Evolutionary conservation across 2,888 invertebrate genomes (phyloP).

Genomic region (Deladenus siricidicola): DNA sequence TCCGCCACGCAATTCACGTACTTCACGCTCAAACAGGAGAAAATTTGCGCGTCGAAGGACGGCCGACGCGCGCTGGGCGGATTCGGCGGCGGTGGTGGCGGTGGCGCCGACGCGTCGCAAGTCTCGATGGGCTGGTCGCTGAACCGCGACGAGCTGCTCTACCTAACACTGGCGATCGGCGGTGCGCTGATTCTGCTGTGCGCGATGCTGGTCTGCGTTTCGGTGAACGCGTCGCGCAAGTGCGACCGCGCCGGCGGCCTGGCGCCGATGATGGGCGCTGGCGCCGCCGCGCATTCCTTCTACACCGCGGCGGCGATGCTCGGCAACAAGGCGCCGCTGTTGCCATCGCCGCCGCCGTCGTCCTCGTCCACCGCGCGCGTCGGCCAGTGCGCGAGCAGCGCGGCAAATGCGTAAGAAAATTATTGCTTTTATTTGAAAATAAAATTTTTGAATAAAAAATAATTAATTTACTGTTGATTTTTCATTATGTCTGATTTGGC

Average conservation of each 20-base stretch:
- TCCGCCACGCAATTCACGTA: slow-evolving; percentile 23
- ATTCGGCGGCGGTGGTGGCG: background rate
- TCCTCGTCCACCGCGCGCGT: too few species aligned
- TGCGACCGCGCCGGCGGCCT: background rate
- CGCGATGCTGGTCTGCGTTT: background rate
- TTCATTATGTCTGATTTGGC: too few species aligned
- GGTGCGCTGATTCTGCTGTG: background rate
- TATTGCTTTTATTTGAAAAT: too few species aligned
- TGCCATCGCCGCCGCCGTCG: too few species aligned
- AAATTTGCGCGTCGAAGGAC: slow-evolving; percentile 32
- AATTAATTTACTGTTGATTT: too few species aligned
- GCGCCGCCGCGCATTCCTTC: background rate
- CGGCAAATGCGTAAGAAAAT: too few species aligned
- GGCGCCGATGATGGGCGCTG: background rate
- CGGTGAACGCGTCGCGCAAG: background rate
- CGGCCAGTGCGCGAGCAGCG: too few species aligned
- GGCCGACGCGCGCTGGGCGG: slow-evolving; percentile 18
- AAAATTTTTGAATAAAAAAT: too few species aligned
- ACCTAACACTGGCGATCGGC: background rate
- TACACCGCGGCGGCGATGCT: background rate
- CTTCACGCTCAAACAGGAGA: slow-evolving; percentile 40
- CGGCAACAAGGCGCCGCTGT: background rate
- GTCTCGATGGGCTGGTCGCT: background rate
- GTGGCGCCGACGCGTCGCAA: background rate
- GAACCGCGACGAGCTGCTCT: background rate